Evolutionary conservation across 2,888 invertebrate genomes (phyloP), one percentile per base, ranked within the genome.

Genomic region (Nezara viridula): DNA sequence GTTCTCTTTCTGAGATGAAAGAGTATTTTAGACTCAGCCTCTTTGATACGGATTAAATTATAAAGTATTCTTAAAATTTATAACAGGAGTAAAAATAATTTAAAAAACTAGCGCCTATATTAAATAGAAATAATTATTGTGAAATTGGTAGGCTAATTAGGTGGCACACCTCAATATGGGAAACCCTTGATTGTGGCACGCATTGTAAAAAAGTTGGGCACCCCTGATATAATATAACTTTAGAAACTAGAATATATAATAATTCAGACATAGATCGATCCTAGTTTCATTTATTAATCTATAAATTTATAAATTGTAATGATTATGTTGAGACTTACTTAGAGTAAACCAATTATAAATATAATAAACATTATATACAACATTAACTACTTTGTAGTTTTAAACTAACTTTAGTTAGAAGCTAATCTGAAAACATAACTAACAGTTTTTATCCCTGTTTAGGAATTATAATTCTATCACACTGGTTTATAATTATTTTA

Each of bases 361-460:
- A 44, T 47, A 47, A n/a, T 24, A 37, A 81, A 44, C 44, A 47
- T 81, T 81, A 81, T 81, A 44, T 81, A 81, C 81, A 81, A 47
- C 12, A 44, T 81, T 14, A 81, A 81, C 81, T 81, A 81, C 81
- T 81, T 44, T 81, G 81, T 81, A 81, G 81, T 81, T 81, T 81
- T 81, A 47, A 44, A 47, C 81, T 81, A 81, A 81, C 81, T 81
- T 81, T 44, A 81, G 81, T 81, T 81, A 81, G 81, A 47, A 81
- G 44, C n/a, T 81, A 40, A 81, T 47, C 14, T 81, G 44, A 73
- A 12, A 77, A 81, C n/a, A 81, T 21, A 21, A 77, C 2, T 37
- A 77, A 81, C 81, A 81, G 21, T 81, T 81, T 81, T 81, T 81
- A 81, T 81, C 81, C 81, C n/a, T 81, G 81, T 81, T 81, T 81